Conservation (phyloP, 2,888 invertebrate species). For the Caenorhabditis imperialis region DNA sequence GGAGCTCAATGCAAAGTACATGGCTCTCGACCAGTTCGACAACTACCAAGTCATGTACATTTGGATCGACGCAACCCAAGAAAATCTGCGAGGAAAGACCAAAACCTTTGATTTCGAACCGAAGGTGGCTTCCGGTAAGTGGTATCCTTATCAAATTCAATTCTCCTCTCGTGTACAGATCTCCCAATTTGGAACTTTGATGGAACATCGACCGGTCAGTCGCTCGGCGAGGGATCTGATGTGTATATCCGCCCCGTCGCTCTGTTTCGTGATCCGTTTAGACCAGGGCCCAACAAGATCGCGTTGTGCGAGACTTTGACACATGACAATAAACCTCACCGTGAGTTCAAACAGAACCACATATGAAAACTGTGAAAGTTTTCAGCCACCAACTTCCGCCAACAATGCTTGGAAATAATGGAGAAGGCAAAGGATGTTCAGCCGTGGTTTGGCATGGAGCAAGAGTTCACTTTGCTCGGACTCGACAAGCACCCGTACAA, state of each 20-base stretch:
- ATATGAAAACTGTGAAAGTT: not conserved
- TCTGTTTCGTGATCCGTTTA: conserved; percentile 88
- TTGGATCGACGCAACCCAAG: conserved; percentile 95
- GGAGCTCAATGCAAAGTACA: conserved; percentile 47
- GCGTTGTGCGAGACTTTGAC: conserved; percentile 71
- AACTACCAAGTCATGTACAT: conserved; percentile 85
- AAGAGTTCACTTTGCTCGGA: conserved; percentile 81
- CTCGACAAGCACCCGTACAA: conserved; percentile 71
- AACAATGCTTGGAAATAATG: conserved; percentile 79
- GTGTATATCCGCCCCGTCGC: conserved; percentile 90
- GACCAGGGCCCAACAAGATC: conserved; percentile 69
- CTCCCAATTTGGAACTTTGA: conserved; percentile 80
- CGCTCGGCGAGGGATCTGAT: conserved; percentile 82
- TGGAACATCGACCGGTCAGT: conserved; percentile 79
- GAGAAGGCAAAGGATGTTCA: conserved; percentile 76
- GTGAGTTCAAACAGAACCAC: conserved; percentile 48
- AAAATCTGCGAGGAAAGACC: conserved; percentile 89
- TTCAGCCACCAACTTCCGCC: conserved; percentile 79
- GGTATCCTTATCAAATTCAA: not conserved
- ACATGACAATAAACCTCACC: conserved; percentile 65
- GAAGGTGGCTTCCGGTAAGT: conserved; percentile 81
- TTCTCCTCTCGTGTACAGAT: conserved; percentile 67
- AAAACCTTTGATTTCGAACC: conserved; percentile 89
- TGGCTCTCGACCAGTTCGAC: conserved; percentile 61
- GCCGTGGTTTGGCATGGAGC: conserved; percentile 81